Conservation (phyloP, 1,140 invertebrate species). For the Ctenoplectra terminalis region DNA sequence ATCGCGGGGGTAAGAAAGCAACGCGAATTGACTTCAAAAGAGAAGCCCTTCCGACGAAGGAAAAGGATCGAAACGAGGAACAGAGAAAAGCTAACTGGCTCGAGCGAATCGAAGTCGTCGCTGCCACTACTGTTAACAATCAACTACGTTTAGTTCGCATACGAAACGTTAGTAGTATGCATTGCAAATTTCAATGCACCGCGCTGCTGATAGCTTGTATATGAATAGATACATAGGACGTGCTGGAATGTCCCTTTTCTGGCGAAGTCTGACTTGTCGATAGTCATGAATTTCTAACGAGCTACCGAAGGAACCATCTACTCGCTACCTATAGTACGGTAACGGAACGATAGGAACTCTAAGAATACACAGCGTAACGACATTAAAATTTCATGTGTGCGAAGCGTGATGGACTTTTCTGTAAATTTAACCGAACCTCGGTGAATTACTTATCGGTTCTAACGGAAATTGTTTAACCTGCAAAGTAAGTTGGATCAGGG, state of each 20-base stretch:
- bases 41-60: background rate
- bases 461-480: conserved; percentile 29
- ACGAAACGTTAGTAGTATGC: background rate
- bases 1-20: background rate
- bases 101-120: conserved; percentile 11
- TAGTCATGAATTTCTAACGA: conserved; percentile 45
- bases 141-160: no score
- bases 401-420: conserved; percentile 40
- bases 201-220: background rate
- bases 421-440: conserved; percentile 47
- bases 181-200: background rate
- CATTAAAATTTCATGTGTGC: conserved; percentile 35
- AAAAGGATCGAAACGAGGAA: background rate
- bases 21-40: conserved; percentile 6
- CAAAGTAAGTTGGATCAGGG: conserved; percentile 26
- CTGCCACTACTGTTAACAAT: background rate
- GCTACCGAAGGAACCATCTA: background rate
- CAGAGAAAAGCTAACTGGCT: background rate
- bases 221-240: background rate
- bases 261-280: conserved; percentile 21
- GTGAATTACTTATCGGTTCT: conserved; percentile 26
- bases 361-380: conserved; percentile 21
- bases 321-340: background rate
- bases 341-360: background rate
- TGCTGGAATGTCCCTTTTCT: conserved; percentile 1